Evolutionary conservation across 2,113 vertebrate species (phyloP).

Genomic region (Poeciliopsis prolifica): DNA sequence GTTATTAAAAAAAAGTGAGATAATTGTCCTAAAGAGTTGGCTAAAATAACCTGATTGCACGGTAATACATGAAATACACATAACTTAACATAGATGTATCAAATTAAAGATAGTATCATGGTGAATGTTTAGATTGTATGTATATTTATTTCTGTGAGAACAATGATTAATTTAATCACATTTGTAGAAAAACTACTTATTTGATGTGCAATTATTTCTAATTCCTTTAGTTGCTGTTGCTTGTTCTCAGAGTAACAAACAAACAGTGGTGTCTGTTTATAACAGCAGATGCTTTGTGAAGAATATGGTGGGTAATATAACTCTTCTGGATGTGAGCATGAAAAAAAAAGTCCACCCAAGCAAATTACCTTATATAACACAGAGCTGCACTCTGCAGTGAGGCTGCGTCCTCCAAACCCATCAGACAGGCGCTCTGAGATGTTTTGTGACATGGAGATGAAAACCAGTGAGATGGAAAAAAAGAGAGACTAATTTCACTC

Average conservation of each 20-base stretch:
- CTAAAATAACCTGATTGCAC: not conserved
- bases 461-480: not conserved
- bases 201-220: not conserved
- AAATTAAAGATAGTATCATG: not conserved
- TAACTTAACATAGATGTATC: not conserved
- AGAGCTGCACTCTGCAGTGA: slow-evolving; percentile 5
- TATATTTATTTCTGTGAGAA: not conserved
- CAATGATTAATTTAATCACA: not conserved
- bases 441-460: slow-evolving; percentile 34
- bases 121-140: not conserved
- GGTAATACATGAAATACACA: not conserved
- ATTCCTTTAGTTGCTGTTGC: not conserved
- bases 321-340: slow-evolving; percentile 16
- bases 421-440: slow-evolving; percentile 29
- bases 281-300: slow-evolving; percentile 22
- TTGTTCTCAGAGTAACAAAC: not conserved
- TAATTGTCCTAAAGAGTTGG: not conserved
- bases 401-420: slow-evolving; percentile 22
- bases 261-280: slow-evolving; percentile 30
- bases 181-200: not conserved
- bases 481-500: not conserved
- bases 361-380: slow-evolving; percentile 42
- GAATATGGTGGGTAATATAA: slow-evolving; percentile 35
- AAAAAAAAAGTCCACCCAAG: slow-evolving; percentile 24
- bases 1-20: not conserved